Conservation (phyloP, 1,140 invertebrate species). For the Trissolcus basalis region DNA sequence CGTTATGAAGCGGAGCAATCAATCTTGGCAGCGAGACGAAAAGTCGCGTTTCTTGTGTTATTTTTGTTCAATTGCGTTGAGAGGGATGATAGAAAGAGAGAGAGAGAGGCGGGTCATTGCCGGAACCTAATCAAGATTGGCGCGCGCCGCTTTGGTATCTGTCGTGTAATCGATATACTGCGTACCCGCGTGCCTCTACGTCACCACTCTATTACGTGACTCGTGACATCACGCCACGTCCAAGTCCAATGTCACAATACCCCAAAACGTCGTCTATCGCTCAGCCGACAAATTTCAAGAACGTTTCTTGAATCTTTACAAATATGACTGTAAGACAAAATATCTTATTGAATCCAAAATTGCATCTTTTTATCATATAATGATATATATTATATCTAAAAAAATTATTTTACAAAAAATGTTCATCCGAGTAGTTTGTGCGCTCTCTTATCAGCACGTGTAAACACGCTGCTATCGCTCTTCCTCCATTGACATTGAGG, state of each 20-base stretch:
- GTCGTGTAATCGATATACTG: slow-evolving; percentile 44
- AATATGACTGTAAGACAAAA: too few relatives aligned
- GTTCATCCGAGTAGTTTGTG: not conserved
- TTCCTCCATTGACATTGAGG: slow-evolving; percentile 20
- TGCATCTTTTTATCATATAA: too few relatives aligned
- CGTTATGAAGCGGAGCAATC: slow-evolving; percentile 5
- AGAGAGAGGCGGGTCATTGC: slow-evolving; percentile 52
- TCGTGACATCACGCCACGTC: slow-evolving; percentile 62
- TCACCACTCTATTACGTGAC: slow-evolving; percentile 60
- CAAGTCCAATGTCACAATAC: slow-evolving; percentile 19
- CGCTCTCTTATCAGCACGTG: slow-evolving; percentile 9
- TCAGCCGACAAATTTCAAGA: too few relatives aligned
- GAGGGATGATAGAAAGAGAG: not conserved
- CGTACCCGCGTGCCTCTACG: slow-evolving; percentile 34
- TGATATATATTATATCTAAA: not conserved
- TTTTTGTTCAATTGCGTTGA: slow-evolving; percentile 17
- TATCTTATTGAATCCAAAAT: too few relatives aligned
- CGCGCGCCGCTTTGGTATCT: slow-evolving; percentile 47
- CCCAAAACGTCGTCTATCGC: too few relatives aligned
- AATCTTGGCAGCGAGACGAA: slow-evolving; percentile 15
- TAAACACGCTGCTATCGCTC: not conserved
- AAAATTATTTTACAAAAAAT: slow-evolving; percentile 4
- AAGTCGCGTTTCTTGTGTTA: slow-evolving; percentile 23
- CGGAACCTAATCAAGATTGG: slow-evolving; percentile 52
- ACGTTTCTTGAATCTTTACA: too few relatives aligned